Evolutionary conservation across 2,797 vertebrate species (phyloP).

Genomic region (Buphagus erythrorhynchus): DNA sequence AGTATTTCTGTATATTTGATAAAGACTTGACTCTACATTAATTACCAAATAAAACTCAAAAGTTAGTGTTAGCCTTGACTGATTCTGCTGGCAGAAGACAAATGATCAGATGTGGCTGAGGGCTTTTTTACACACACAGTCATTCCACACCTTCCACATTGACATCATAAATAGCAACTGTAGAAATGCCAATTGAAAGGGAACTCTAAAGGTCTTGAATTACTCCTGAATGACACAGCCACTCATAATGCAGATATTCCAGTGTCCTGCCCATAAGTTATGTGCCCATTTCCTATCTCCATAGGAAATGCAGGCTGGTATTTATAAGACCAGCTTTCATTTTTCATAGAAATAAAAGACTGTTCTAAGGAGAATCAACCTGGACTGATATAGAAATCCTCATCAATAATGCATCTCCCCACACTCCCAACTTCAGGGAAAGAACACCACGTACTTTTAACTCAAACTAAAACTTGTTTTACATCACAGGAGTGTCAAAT

Average conservation of each 20-base stretch:
- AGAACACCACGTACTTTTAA: background rate
- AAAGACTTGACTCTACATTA: background rate
- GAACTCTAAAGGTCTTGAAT: background rate
- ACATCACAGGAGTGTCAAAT: background rate
- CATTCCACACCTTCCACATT: background rate
- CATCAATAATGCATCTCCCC: conserved; percentile 31
- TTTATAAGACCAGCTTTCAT: background rate
- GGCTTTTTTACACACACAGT: background rate
- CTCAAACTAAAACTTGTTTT: background rate
- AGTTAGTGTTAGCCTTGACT: background rate
- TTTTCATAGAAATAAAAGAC: conserved; percentile 20
- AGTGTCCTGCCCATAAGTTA: background rate
- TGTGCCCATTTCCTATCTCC: background rate
- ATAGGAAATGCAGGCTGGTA: background rate
- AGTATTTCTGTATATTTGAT: background rate
- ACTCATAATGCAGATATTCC: background rate
- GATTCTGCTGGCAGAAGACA: background rate
- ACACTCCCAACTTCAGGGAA: background rate
- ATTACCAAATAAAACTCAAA: background rate
- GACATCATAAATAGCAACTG: background rate
- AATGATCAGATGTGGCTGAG: background rate
- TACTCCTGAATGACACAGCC: background rate
- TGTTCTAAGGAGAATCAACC: background rate
- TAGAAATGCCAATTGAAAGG: background rate
- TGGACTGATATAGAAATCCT: conserved; percentile 38